phyloP scores from a whole-genome alignment of 2,797 vertebrate genomes.

The Labroides dimidiatus region DNA sequence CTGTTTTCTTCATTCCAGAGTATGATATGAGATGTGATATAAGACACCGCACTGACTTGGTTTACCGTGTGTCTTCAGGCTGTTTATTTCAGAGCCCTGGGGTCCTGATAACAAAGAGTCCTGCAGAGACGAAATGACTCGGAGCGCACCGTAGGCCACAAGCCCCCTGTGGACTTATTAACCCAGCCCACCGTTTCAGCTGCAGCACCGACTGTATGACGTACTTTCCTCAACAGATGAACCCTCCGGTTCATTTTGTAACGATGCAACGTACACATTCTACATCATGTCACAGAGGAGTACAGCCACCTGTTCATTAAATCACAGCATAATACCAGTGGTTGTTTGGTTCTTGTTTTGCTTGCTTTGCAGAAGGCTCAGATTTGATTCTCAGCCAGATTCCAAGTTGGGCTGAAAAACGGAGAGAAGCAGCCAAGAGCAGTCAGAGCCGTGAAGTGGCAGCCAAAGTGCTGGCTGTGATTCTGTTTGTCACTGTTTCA shows the following conservation, averaged over 20 bases:
- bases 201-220: not conserved
- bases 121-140: slow-evolving; percentile 2
- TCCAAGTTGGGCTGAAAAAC: slow-evolving; percentile 49
- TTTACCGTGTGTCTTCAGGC: slow-evolving; percentile 36
- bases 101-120: slow-evolving; percentile 22
- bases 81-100: slow-evolving; percentile 49
- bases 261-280: slow-evolving; percentile 8
- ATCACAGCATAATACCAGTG: slow-evolving; percentile 23
- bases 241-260: too few species aligned
- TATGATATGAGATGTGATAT: slow-evolving; percentile 29
- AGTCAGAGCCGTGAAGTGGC: slow-evolving; percentile 35
- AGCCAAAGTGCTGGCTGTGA: slow-evolving; percentile 31
- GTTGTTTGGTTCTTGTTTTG: slow-evolving; percentile 4
- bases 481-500: slow-evolving; percentile 43
- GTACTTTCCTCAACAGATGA: too few species aligned
- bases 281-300: slow-evolving; percentile 9
- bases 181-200: slow-evolving; percentile 23
- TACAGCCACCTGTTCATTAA: slow-evolving; percentile 35
- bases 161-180: slow-evolving; percentile 37
- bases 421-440: slow-evolving; percentile 43
- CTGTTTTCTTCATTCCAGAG: not conserved
- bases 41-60: slow-evolving; percentile 1
- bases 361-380: slow-evolving; percentile 27
- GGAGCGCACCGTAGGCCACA: slow-evolving; percentile 11
- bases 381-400: slow-evolving; percentile 45